These are phyloP conservation scores for Phengaris arion DNA, from an alignment of 2,888 invertebrate species.

Conservation along the genomic window DNA sequence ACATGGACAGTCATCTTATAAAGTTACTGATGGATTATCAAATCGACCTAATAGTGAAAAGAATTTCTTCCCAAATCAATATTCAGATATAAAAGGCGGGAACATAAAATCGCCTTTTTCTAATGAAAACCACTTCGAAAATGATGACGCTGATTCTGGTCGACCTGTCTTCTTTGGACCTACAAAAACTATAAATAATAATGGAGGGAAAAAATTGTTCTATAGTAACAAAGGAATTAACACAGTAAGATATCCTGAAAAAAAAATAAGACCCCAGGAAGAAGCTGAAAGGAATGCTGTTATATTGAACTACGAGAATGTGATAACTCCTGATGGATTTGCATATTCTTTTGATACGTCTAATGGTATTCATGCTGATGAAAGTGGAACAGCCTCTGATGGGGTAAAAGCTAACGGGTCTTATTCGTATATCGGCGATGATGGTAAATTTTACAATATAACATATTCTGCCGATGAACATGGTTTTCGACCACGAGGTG, in stretches of 20 bases:
- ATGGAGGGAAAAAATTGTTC: not conserved
- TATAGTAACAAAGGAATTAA: not conserved
- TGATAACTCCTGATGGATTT: constrained; percentile 55
- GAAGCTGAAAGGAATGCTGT: constrained; percentile 55
- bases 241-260: constrained; percentile 41
- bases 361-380: constrained; percentile 65
- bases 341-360: constrained; percentile 64
- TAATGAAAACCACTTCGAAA: not conserved
- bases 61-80: not conserved
- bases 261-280: constrained; percentile 46
- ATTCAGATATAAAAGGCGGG: not conserved
- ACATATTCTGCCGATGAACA: constrained; percentile 67
- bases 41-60: not conserved
- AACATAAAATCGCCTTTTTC: not conserved
- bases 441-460: constrained; percentile 61
- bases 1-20: not conserved
- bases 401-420: constrained; percentile 62
- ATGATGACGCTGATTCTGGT: not conserved
- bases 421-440: constrained; percentile 66
- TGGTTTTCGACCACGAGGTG: constrained; percentile 62
- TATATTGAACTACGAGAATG: constrained; percentile 56
- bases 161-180: not conserved
- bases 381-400: constrained; percentile 56
- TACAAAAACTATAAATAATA: not conserved
- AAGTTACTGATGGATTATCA: not conserved